Conservation (phyloP, 2,888 invertebrate species). For the Tholera decimalis region DNA sequence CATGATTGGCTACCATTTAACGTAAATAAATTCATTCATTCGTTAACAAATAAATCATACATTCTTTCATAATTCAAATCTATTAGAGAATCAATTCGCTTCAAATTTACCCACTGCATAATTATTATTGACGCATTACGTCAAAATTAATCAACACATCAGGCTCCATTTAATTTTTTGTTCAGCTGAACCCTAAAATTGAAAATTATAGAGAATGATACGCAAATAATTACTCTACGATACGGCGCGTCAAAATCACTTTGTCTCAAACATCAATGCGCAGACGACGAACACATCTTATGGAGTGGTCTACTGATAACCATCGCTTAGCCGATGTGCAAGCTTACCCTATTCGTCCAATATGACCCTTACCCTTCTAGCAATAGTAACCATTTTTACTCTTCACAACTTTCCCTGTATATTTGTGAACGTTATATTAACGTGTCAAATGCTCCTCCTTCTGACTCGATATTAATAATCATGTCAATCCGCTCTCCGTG, state of each 20-base stretch:
- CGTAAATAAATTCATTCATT: no score
- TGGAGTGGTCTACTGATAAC: slow-evolving; percentile 79
- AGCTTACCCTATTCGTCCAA: slow-evolving; percentile 58
- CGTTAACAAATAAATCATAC: no score
- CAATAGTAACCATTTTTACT: slow-evolving; percentile 62
- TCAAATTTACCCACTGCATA: slow-evolving; percentile 56
- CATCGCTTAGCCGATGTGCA: slow-evolving; percentile 74
- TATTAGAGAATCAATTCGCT: slow-evolving; percentile 46
- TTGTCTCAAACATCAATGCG: slow-evolving; percentile 84
- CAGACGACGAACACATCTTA: slow-evolving; percentile 78
- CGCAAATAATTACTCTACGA: slow-evolving; percentile 82
- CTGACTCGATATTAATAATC: slow-evolving; percentile 86
- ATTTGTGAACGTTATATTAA: slow-evolving; percentile 80
- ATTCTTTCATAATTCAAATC: slow-evolving; percentile 41
- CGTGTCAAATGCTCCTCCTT: slow-evolving; percentile 88
- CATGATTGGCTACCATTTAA: slow-evolving; percentile 33
- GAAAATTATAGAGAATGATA: slow-evolving; percentile 78
- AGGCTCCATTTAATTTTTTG: slow-evolving; percentile 53
- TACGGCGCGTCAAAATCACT: slow-evolving; percentile 86
- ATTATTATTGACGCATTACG: slow-evolving; percentile 55
- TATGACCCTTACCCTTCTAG: slow-evolving; percentile 35
- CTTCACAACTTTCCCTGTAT: slow-evolving; percentile 24
- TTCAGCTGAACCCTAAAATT: slow-evolving; percentile 63
- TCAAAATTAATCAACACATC: slow-evolving; percentile 65
- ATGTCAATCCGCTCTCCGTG: slow-evolving; percentile 86